Evolutionary conservation across 2,797 vertebrate species (phyloP).

Genomic region (Apodemus agrarius): DNA sequence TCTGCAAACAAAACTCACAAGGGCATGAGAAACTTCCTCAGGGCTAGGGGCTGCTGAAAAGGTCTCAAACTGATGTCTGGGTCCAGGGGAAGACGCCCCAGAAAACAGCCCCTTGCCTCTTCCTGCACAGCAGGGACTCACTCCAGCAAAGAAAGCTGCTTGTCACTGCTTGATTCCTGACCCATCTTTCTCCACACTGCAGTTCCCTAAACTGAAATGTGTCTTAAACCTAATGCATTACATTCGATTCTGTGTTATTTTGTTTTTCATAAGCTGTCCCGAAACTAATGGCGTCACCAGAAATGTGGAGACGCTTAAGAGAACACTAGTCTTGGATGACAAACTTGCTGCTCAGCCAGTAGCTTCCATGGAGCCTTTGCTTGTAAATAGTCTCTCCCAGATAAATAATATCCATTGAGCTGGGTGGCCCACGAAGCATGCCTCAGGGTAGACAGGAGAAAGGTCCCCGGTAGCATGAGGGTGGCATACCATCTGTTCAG

Average conservation of each 20-base stretch:
- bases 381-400: not conserved
- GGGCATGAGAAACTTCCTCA: not conserved
- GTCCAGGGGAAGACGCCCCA: not conserved
- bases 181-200: constrained; percentile 15
- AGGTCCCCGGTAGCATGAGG: not conserved
- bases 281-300: not conserved
- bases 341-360: not conserved
- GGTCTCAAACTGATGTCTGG: not conserved
- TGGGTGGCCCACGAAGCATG: not conserved
- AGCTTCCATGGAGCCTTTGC: not conserved
- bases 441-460: not conserved
- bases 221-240: not conserved
- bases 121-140: not conserved
- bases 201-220: constrained; percentile 53
- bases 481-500: not conserved
- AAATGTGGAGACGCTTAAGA: not conserved
- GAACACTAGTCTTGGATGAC: not conserved
- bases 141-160: constrained; percentile 6
- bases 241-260: not conserved
- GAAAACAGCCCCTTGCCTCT: not conserved
- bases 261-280: constrained; percentile 25
- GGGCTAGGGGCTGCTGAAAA: not conserved
- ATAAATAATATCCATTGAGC: not conserved
- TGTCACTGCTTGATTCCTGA: not conserved
- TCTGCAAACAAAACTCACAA: not conserved